These are phyloP conservation scores for Periophthalmus magnuspinnatus DNA, from an alignment of 2,797 vertebrate genomes.

Conservation along the genomic window DNA sequence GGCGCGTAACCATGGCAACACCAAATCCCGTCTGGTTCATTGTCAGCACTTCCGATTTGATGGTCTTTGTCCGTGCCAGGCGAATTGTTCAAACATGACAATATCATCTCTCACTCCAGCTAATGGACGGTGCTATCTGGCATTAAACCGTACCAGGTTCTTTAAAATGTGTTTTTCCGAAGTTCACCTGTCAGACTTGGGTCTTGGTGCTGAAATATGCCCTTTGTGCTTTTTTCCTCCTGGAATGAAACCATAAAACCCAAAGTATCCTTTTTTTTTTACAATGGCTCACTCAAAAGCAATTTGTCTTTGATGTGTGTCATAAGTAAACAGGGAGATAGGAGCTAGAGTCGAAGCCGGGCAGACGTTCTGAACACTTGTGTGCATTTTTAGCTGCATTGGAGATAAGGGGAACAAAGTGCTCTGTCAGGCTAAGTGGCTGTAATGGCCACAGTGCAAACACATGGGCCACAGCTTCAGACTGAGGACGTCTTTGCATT, in stretches of 20 bases:
- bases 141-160: conserved; percentile 25
- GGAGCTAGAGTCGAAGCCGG: conserved; percentile 58
- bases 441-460: conserved; percentile 74
- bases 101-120: conserved; percentile 18
- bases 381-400: conserved; percentile 40
- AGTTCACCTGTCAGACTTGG: conserved; percentile 54
- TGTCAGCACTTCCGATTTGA: conserved; percentile 32
- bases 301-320: conserved; percentile 62
- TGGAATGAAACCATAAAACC: conserved; percentile 58
- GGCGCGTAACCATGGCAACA: conserved; percentile 55
- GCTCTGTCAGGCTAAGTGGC: conserved; percentile 73
- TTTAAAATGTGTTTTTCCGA: conserved; percentile 38
- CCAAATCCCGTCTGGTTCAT: conserved; percentile 20
- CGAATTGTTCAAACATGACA: conserved; percentile 38
- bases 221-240: conserved; percentile 34
- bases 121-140: conserved; percentile 26
- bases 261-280: conserved; percentile 21
- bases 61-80: conserved; percentile 23
- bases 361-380: conserved; percentile 61
- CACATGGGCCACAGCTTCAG: conserved; percentile 49
- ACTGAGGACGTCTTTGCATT: conserved; percentile 55
- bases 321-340: conserved; percentile 58
- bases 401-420: conserved; percentile 72
- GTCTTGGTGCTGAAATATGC: conserved; percentile 41
- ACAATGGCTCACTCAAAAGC: conserved; percentile 33